Base-by-base conservation (phyloP, 2,113 vertebrate species). In the Cochlearius cochlearius region DNA sequence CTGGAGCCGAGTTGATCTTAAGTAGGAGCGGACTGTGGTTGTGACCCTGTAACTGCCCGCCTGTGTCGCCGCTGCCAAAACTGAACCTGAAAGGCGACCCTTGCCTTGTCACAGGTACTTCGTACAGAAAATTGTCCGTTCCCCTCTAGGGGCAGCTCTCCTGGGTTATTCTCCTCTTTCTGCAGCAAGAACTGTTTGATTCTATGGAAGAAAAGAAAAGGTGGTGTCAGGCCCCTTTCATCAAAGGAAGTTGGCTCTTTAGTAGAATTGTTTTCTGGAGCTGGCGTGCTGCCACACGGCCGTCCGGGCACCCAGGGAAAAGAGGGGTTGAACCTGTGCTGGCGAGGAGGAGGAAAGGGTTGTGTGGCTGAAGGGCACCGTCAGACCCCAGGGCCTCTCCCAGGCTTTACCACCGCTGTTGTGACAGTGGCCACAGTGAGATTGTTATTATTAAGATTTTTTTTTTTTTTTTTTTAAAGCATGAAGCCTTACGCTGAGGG, bases 311-410 rank as follows among this genome's bases (percentile, higher is more conserved):
- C 59, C 11, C 16, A 3, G 32, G 69, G n/a, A 59, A 34, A 26
- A 36, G 53, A 30, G 26, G 14, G 41, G 30, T 6, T 52, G 45
- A 47, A 15, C 17, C 67, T 5, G 1, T 11, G 12, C 25, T 26
- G 53, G 36, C 0, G 7, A 69, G 43, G 53, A 75, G 49, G 39
- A 25, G 19, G 55, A n/a, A 20, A 47, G 0, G 8, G 22, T 2
- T 25, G 25, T 22, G 38, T 38, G 45, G n/a, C 62, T 56, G 56
- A 43, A 29, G 56, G 52, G 63, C 21, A 10, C 22, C 8, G 0
- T 17, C 19, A 6, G 59, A 34, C 5, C 32, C 47, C 34, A 7
- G 32, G 23, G 58, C 38, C 34, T 41, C 43, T 45, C 38, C 53
- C 25, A 29, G 39, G 18, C 20, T 92, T 60, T 32, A 14, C 20